Conservation (phyloP, 2,797 vertebrate genomes). For the Eulemur mongoz region DNA sequence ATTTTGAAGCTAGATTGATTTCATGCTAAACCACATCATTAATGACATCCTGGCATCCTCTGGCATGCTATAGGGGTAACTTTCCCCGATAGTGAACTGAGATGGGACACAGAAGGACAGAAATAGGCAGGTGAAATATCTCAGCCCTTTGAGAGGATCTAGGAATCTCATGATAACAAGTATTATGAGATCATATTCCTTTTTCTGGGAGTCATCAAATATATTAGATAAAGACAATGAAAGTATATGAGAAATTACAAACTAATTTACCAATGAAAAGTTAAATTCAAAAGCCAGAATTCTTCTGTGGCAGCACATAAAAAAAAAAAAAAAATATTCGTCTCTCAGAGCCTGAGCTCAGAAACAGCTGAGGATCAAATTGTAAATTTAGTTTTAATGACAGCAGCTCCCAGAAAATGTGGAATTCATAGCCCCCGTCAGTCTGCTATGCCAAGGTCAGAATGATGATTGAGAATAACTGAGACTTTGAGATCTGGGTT, state of each 20-base stretch:
- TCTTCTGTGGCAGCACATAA: background rate
- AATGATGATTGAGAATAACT: background rate
- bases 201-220: background rate
- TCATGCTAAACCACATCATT: background rate
- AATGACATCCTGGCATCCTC: background rate
- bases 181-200: background rate
- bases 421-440: background rate
- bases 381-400: background rate
- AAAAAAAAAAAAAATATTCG: too few relatives aligned
- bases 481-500: background rate
- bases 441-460: background rate
- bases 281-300: background rate
- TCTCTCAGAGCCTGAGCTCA: background rate
- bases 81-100: background rate
- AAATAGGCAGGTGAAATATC: background rate
- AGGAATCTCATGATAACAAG: background rate
- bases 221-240: background rate
- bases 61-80: background rate
- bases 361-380: background rate
- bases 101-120: background rate
- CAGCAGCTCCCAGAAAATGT: background rate
- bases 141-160: background rate
- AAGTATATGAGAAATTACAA: background rate
- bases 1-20: background rate
- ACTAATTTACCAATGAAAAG: background rate